These are phyloP conservation scores for Cyprinodon diabolis DNA, from an alignment of 2,797 vertebrate species.

Conservation along the genomic window DNA sequence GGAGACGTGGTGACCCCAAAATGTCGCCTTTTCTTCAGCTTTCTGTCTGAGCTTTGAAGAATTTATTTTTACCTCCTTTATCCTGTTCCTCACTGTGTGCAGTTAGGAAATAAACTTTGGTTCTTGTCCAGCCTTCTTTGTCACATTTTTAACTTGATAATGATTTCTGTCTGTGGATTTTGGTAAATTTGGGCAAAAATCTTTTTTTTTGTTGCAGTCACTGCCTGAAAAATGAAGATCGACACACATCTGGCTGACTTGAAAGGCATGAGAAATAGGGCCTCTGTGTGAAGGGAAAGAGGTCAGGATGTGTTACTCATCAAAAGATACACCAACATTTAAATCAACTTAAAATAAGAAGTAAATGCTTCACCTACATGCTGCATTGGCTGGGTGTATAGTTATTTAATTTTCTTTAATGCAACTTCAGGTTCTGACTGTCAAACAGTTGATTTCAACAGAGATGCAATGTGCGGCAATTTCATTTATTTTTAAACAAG, in stretches of 20 bases:
- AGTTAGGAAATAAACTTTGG: no score
- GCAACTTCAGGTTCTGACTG: constrained; percentile 6
- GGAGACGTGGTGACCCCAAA: neutral
- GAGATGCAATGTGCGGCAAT: constrained; percentile 13
- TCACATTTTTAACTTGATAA: no score
- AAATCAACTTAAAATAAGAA: neutral
- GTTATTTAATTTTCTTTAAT: constrained; percentile 1
- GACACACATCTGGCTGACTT: neutral
- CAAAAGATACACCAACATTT: neutral
- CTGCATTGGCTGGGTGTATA: neutral
- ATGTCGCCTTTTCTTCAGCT: neutral
- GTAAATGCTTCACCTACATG: neutral
- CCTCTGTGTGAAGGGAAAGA: no score
- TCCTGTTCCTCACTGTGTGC: no score
- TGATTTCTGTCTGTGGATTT: no score
- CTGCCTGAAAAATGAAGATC: neutral
- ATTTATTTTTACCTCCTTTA: no score
- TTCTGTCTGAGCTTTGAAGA: neutral
- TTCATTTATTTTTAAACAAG: constrained; percentile 22
- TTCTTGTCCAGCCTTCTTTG: no score
- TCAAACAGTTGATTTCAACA: constrained; percentile 23
- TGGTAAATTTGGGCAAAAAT: no score
- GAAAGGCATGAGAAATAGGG: neutral
- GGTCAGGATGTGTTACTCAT: no score
- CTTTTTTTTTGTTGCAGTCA: no score